Evolutionary conservation across 2,113 vertebrate genomes (phyloP), one percentile per base, ranked within the genome.

Genomic region (Cebidichthys violaceus): DNA sequence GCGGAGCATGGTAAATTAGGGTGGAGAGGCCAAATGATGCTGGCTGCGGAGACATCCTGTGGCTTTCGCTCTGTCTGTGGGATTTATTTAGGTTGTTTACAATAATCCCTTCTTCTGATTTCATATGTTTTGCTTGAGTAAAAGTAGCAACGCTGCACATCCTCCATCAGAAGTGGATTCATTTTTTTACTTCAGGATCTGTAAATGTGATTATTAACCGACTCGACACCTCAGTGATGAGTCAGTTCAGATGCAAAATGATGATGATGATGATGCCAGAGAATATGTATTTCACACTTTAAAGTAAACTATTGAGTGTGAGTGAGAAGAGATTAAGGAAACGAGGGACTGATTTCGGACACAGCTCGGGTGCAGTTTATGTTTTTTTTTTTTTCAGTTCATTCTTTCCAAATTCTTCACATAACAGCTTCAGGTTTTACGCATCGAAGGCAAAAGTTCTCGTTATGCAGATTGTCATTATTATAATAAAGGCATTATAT

Each of bases 61-160:
- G 79, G 76, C 85, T 90, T 72, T 75, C 64, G 64, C 70, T 84
- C 60, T n/a, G 20, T 41, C 78, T 78, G 61, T 68, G 65, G 45
- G 83, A 88, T 88, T 90, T 91, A 89, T 89, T 90, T 87, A 75
- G 81, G 68, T 75, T 84, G 85, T 86, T 90, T 90, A 86, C 50
- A 50, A 84, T 84, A 60, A 74, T 68, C 57, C 74, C 41, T n/a
- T 54, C 64, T 75, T 35, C 70, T 24, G 14, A 77, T 88, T 77
- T 84, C 24, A 83, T 70, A 81, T 72, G 62, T 66, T 82, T 83
- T 43, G 29, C 55, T 75, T 17, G 6, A 77, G 35, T 60, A 43
- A 73, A 86, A 79, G 14, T 66, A 61, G 69, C 4, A 57, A 24
- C 24, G 20, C 17, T 37, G 15, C 33, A 31, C 18, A n/a, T 10